Conservation (phyloP, 2,797 vertebrate species). For the Hyperoplus lanceolatus region DNA sequence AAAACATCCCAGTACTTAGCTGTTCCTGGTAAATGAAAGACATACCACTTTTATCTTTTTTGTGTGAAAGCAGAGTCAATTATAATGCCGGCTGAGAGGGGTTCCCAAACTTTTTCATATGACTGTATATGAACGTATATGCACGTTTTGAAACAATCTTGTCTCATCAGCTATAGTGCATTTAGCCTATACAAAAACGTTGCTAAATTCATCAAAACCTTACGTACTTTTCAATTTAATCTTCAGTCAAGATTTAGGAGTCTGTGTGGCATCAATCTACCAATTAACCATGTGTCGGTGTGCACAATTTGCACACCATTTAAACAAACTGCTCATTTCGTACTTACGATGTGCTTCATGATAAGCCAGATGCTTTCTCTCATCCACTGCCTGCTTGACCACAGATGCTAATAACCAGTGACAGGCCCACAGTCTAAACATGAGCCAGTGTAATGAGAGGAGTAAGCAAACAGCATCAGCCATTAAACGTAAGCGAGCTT, state of each 20-base stretch:
- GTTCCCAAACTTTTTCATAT: too few species aligned
- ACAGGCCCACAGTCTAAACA: conserved; percentile 76
- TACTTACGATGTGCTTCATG: conserved; percentile 64
- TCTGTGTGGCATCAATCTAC: conserved; percentile 32
- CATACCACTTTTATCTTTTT: too few species aligned
- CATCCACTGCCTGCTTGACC: conserved; percentile 72
- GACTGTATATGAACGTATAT: neutral
- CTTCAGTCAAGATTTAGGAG: neutral
- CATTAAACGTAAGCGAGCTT: conserved; percentile 75
- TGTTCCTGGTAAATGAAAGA: too few species aligned
- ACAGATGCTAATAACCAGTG: conserved; percentile 76
- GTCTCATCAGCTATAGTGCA: neutral
- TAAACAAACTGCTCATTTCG: conserved; percentile 63
- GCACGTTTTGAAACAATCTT: neutral
- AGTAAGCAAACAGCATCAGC: conserved; percentile 78
- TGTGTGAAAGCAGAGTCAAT: too few species aligned
- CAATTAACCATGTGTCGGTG: conserved; percentile 31
- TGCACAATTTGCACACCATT: conserved; percentile 30
- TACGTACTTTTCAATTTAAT: neutral
- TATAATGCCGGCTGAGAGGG: too few species aligned
- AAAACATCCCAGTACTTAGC: too few species aligned
- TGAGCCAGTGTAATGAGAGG: conserved; percentile 77
- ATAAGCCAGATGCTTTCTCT: conserved; percentile 73
- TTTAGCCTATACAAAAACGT: neutral
- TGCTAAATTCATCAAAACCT: neutral